Evolutionary conservation across 1,140 invertebrate genomes (phyloP), one percentile per base, ranked within the genome.

Genomic region (Globodera rostochiensis): DNA sequence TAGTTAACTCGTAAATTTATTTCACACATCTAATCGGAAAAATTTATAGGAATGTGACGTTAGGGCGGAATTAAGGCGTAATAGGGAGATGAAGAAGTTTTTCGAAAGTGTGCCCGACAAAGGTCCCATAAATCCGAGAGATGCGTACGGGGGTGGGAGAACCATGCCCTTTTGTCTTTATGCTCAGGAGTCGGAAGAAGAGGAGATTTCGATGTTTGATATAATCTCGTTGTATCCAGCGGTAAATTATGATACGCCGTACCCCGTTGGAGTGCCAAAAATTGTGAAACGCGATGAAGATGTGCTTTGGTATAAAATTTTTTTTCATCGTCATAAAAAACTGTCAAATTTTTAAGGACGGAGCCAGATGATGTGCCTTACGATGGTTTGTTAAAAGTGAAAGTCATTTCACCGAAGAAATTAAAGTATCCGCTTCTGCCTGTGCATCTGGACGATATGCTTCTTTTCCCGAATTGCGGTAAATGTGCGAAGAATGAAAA

Each of bases 111-210:
- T n/a, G n/a, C n/a, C n/a, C n/a, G n/a, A n/a, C n/a, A n/a, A n/a
- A n/a, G n/a, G n/a, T n/a, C n/a, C n/a, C n/a, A n/a, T n/a, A n/a
- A n/a, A n/a, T n/a, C n/a, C n/a, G 9, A 60, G 76, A n/a, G 47
- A 47, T 15, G 47, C 25, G 6, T 77, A n/a, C 15, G 60, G 11
- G 4, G 76, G 76, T n/a, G 76, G 76, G 1, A 77, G 76, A 13
- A 77, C 76, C 9, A 67, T 60, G 25, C 76, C 76, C 0, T 45
- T 74, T 11, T 6, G 8, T 3, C 73, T 74, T 21, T 74, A 53
- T 45, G 21, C 50, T 0, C 7, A 50, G 21, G n/a, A 25, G 4
- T 2, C 3, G 2, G 36, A 11, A 46, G 36, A 60, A 7, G 36
- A 74, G 9, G 3, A 3, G 3, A 74, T 74, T 45, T 49, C 45